phyloP scores from a whole-genome alignment of 1,140 invertebrate species.

The Ptiloglossa arizonensis region DNA sequence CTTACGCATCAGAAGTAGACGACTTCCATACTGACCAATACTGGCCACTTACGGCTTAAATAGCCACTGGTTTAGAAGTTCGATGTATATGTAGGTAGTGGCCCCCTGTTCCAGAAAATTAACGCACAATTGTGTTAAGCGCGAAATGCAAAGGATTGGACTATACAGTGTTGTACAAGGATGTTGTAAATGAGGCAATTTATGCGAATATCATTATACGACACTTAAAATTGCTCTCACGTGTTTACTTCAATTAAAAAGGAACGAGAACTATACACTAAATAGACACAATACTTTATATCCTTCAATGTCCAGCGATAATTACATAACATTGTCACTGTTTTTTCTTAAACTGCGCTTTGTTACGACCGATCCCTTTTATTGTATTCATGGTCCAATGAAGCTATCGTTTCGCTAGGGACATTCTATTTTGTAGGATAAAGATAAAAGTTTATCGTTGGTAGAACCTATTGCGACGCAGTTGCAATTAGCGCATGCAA shows the following conservation, averaged over 20 bases:
- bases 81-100: neutral
- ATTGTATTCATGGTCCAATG: neutral
- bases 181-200: neutral
- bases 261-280: neutral
- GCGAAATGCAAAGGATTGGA: constrained; percentile 9
- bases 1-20: neutral
- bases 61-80: constrained; percentile 4
- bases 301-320: neutral
- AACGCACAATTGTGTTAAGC: neutral
- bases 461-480: neutral
- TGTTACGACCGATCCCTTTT: too few relatives aligned
- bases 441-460: neutral
- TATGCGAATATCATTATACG: neutral
- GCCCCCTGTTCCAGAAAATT: neutral
- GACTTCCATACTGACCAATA: constrained; percentile 40
- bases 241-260: neutral
- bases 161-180: neutral
- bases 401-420: neutral
- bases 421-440: neutral
- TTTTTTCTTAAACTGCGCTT: neutral
- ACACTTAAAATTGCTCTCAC: neutral
- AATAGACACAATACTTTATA: neutral
- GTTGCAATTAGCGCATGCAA: constrained; percentile 29
- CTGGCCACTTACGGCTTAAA: constrained; percentile 10
- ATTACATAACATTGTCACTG: constrained; percentile 15